Percentiles rank a stretch among this genome's conserved stretches.
phyloP scores from a whole-genome alignment of 2,797 vertebrate genomes.

The Pitangus sulphuratus region DNA sequence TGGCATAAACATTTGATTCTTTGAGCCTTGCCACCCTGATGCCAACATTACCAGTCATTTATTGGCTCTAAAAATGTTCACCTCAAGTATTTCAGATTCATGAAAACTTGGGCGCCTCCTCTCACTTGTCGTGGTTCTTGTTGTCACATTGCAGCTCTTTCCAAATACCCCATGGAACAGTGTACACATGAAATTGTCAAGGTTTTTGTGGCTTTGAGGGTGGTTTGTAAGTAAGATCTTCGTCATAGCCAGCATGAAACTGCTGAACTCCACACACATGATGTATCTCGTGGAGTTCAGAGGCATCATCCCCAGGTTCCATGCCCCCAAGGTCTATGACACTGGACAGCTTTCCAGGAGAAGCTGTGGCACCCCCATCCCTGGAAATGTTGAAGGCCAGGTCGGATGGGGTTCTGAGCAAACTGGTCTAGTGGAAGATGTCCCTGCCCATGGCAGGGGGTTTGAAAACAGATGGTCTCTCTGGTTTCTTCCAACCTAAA shows the following conservation, averaged over 20 bases:
- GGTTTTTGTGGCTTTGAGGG: background rate
- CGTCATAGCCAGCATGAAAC: background rate
- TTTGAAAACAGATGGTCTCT: background rate
- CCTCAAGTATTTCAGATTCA: background rate
- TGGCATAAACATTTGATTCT: background rate
- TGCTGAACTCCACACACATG: fast-evolving
- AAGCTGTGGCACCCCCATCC: too few relatives aligned
- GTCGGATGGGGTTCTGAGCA: background rate
- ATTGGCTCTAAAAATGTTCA: background rate
- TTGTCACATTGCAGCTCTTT: background rate
- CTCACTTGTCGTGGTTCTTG: background rate
- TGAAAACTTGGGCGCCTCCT: background rate
- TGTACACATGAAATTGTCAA: fast-evolving
- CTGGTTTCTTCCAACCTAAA: background rate
- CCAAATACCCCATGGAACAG: background rate
- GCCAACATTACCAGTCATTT: background rate
- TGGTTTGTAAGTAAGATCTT: background rate
- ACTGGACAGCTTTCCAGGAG: background rate
- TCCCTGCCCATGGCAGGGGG: background rate
- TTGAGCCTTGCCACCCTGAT: background rate
- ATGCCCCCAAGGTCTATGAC: background rate
- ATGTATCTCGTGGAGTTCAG: background rate
- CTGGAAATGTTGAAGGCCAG: background rate
- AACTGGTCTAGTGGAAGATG: background rate
- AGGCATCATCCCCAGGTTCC: background rate